Base-by-base conservation (phyloP, 1,140 invertebrate genomes). In the Danaus plexippus region DNA sequence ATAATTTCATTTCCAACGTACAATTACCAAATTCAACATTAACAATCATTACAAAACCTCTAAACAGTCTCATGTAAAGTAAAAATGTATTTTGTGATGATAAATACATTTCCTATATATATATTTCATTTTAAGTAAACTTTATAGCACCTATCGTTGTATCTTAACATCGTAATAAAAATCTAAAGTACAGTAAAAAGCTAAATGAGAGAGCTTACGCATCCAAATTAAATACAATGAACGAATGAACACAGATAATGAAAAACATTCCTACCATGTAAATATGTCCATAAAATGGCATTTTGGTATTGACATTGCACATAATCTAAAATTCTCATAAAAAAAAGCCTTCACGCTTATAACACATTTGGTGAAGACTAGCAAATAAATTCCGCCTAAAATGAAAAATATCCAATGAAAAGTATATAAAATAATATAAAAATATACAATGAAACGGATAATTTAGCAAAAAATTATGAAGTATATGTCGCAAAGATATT, bases 71-170 rank as follows among this genome's bases (percentile, higher is more conserved):
- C 58, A 52, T 51, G 12, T 50, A 64, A 43, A 64, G 43, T 48
- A 54, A 57, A 57, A 61, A 47, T 51, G 58, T 52, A 43, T 54
- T 44, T 66, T 61, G 60, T 63, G 66, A 69, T 69, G 58, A 42
- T 65, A 58, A 42, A 60, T 57, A 65, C 48, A 60, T 60, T 54
- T 50, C 42, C 44, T 64, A 57, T 52, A 43, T 43, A 47, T 59
- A 42, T 50, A 61, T 54, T 59, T 43, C 53, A 55, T 11, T 71
- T 84, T 84, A 84, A 81, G 80, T 84, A 84, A 77, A 73, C 71
- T 64, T 68, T 68, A 69, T 84, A 85, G 81, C 80, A 84, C 80
- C 80, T 82, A 81, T 77, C 52, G 64, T 72, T 72, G 51, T 61
- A 59, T 62, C 11, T 11, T 11, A 54, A 40, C 41, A 47, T 47